A percentile compares a stretch with the other conserved stretches of the same genome.
These are phyloP conservation scores for Zoanthus sansibaricus DNA, from an alignment of 92 coral and sea anemone species.

Conservation along the genomic window DNA sequence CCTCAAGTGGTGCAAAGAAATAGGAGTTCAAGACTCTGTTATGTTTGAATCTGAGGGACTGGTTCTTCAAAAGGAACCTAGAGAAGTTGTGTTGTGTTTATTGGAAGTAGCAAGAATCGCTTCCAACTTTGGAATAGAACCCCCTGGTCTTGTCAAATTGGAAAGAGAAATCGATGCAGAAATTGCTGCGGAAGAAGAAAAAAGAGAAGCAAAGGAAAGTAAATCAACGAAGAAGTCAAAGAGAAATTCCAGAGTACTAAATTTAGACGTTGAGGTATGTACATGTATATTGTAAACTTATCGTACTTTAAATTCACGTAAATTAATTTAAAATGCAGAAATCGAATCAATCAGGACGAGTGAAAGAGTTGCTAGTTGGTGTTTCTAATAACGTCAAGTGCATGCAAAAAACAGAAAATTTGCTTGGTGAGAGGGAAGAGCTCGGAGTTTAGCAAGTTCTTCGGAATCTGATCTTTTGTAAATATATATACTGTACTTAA, in stretches of 20 bases:
- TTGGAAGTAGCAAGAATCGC: slow-evolving; percentile 94
- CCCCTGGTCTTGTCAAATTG: slow-evolving; percentile 87
- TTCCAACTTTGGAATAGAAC: slow-evolving; percentile 90
- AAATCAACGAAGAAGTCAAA: slow-evolving; percentile 69
- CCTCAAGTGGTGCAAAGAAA: slow-evolving; percentile 91
- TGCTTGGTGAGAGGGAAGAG: too few relatives aligned
- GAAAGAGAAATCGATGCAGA: slow-evolving; percentile 97
- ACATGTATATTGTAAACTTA: too few relatives aligned
- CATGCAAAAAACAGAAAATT: too few relatives aligned
- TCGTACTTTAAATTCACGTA: too few relatives aligned
- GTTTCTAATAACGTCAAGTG: too few relatives aligned
- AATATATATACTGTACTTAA: too few relatives aligned
- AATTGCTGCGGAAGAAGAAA: slow-evolving; percentile 83
- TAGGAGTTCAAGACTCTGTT: slow-evolving; percentile 91
- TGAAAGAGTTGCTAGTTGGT: too few relatives aligned
- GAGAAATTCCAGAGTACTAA: slow-evolving; percentile 65
- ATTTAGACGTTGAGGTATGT: slow-evolving; percentile 87
- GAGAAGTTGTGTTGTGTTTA: slow-evolving; percentile 91
- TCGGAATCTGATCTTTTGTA: too few relatives aligned
- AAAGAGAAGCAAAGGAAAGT: slow-evolving; percentile 47
- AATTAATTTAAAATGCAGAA: too few relatives aligned
- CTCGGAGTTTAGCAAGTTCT: too few relatives aligned
- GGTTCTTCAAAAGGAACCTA: slow-evolving; percentile 93
- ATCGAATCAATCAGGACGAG: too few relatives aligned
- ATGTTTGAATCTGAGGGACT: slow-evolving; percentile 97